phyloP scores from a whole-genome alignment of 2,113 vertebrate species.

The Spea bombifrons region DNA sequence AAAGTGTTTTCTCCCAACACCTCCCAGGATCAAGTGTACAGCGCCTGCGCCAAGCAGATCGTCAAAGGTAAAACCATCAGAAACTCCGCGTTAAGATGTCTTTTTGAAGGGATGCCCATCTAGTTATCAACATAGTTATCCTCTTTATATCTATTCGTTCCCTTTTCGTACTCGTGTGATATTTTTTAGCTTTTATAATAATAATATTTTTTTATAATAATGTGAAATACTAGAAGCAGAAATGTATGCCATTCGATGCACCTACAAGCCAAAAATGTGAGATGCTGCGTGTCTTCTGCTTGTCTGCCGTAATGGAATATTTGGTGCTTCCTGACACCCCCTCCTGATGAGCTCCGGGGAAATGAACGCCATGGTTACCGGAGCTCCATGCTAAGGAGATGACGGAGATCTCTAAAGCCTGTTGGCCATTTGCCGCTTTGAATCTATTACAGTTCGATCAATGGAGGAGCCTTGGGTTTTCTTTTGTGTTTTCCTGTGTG shows the following conservation, averaged over 20 bases:
- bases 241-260: too few relatives aligned
- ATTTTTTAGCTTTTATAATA: too few relatives aligned
- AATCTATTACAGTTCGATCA: constrained; percentile 10
- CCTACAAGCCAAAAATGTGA: too few relatives aligned
- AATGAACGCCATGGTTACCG: constrained; percentile 45
- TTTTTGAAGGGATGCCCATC: too few relatives aligned
- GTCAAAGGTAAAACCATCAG: constrained; percentile 76
- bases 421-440: constrained; percentile 32
- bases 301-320: neutral
- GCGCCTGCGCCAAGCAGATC: constrained; percentile 88
- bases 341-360: constrained; percentile 3
- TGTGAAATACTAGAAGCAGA: too few relatives aligned
- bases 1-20: constrained; percentile 84
- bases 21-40: constrained; percentile 86
- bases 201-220: too few relatives aligned
- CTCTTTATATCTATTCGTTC: too few relatives aligned
- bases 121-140: too few relatives aligned
- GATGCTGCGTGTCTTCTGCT: neutral
- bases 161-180: too few relatives aligned
- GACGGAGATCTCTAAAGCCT: neutral
- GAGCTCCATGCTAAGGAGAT: neutral
- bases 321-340: neutral
- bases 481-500: too few relatives aligned
- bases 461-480: neutral
- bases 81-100: too few relatives aligned